Base-by-base conservation (phyloP, 2,797 vertebrate genomes). In the Myioborus melanocephalus region DNA sequence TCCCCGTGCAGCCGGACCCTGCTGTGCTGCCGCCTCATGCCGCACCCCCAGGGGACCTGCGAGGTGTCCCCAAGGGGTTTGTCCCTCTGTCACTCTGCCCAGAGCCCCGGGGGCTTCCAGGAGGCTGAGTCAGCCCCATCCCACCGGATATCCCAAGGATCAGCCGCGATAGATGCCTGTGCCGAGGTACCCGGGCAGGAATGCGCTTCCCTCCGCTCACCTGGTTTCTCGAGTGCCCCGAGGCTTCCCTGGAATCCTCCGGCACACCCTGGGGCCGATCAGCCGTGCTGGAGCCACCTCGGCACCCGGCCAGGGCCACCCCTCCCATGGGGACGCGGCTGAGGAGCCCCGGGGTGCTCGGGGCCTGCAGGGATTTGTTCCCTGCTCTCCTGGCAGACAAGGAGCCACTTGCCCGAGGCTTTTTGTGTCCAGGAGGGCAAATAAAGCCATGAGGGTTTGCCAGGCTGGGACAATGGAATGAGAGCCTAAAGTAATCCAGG, bases 21-120 rank as follows among this genome's bases (percentile, higher is more conserved):
- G 61, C n/a, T n/a, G 39, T 37, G 37, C 63, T 30, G 32, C 66
- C 22, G 23, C 32, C 24, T 26, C 23, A 4, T 26, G 15, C 34
- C 8, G 15, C 34, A 12, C 24, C 46, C 30, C 8, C 1, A 0
- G 3, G 21, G 39, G 3, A 47, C 17, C 34, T 1, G 10, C 37
- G 10, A 13, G 5, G 11, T 26, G 75, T 63, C 71, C 84, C 46
- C 18, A 5, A 28, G 28, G 22, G 11, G 41, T 21, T 2, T 3
- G 7, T 41, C 69, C 77, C 46, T 56, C 10, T 90, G 6, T 41
- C 61, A 73, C 46, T 49, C 8, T 90, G 28, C 53, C n/a, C 20
- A 61, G 24, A 27, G 57, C 2, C 0, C 34, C 0, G 1, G 22
- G 16, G 69, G n/a, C 39, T 75, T 35, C 43, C n/a, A 7, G 89